These are phyloP conservation scores for Melanaphis sacchari DNA, from an alignment of 1,140 invertebrate genomes.

Conservation along the genomic window DNA sequence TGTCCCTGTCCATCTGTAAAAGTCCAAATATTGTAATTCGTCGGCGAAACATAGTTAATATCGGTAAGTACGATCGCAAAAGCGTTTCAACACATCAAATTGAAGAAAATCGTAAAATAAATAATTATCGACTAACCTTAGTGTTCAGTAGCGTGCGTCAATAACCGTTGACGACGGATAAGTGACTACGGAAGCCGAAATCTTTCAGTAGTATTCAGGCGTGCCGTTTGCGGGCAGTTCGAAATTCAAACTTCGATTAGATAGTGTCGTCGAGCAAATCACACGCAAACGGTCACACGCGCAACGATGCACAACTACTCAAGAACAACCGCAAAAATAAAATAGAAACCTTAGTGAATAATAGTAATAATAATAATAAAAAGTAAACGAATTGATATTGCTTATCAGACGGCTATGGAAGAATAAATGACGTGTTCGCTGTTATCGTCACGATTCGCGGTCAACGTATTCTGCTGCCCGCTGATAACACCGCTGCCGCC, in stretches of 20 bases:
- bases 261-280: slow-evolving; percentile 14
- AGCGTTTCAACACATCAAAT: not conserved
- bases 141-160: not conserved
- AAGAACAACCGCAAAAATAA: not conserved
- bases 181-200: not conserved
- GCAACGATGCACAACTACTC: not conserved
- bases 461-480: too few relatives aligned
- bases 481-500: too few relatives aligned
- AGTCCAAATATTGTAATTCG: not conserved
- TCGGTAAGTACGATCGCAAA: not conserved
- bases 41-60: not conserved
- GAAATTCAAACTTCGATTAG: slow-evolving; percentile 24
- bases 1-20: not conserved
- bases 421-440: not conserved
- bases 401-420: not conserved
- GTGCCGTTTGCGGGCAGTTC: not conserved
- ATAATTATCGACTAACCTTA: not conserved
- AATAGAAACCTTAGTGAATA: not conserved
- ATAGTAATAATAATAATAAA: not conserved
- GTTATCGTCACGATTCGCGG: not conserved
- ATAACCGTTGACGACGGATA: not conserved
- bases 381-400: not conserved
- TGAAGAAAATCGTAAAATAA: not conserved
- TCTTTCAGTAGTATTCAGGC: not conserved
- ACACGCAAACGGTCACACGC: not conserved